Base-by-base conservation (phyloP, 1,140 invertebrate species). In the Drosophila suzukii region DNA sequence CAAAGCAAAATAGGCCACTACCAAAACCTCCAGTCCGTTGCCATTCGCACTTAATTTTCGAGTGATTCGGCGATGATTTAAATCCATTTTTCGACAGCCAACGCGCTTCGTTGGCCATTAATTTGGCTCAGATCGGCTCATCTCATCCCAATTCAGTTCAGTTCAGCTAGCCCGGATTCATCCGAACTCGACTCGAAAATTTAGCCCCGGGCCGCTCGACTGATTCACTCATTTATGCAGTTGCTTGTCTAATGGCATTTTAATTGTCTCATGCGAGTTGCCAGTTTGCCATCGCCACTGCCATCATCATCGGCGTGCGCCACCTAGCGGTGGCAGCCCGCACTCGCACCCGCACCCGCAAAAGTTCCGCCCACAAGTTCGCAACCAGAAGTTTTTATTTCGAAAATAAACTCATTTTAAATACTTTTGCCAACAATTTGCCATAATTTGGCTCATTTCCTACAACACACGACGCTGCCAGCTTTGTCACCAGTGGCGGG, bases 391-490 rank as follows among this genome's bases (percentile, higher is more conserved):
- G 73, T 76, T 75, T 76, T 76, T 76, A 76, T 76, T 76, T 76
- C 73, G 72, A 76, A 76, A 88, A 89, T 88, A 88, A 88, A 88
- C 83, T 89, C 84, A 88, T 88, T 88, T 88, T 88, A 89, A 88
- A 88, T 88, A 88, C 83, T 88, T 88, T 88, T 76, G 84, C 80
- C 83, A 86, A 86, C 82, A 86, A 86, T 86, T 86, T 86, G 82
- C 84, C 84, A 88, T 88, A 88, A 88, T 88, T 88, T 88, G 83
- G 84, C 83, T 88, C 84, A 88, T 88, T 88, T 88, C 80, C 80
- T 82, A 82, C 83, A 59, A 82, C 75, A 75, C 65, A 83, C 71
- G 61, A 81, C 46, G 82, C 50, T 59, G 79, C 75, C 79, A 71
- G 82, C 83, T 86, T 82, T 85, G 78, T 82, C 81, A 86, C 72